Evolutionary conservation across 2,888 invertebrate species (phyloP).

Genomic region (Coleophora flavipennella): DNA sequence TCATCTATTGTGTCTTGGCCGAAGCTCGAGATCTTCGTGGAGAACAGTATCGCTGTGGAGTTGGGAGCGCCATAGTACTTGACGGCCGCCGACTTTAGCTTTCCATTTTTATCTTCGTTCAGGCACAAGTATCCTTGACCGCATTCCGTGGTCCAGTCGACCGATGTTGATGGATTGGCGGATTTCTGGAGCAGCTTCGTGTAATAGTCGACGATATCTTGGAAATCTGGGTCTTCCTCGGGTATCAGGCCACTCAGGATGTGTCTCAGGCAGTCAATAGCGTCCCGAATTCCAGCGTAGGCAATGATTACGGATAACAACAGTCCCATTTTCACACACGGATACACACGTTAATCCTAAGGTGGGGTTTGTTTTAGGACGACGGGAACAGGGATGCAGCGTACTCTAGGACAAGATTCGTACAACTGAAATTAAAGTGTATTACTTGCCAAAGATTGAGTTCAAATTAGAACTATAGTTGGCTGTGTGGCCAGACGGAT

Average conservation of each 20-base stretch:
- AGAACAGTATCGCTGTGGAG: conserved; percentile 59
- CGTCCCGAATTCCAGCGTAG: conserved; percentile 82
- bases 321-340: conserved; percentile 75
- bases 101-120: conserved; percentile 48
- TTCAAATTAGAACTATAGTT: conserved; percentile 65
- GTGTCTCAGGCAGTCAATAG: conserved; percentile 71
- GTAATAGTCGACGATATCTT: conserved; percentile 55
- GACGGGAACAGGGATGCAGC: conserved; percentile 51
- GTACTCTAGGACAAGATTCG: conserved; percentile 64
- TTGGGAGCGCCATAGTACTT: conserved; percentile 57
- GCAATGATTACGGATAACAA: conserved; percentile 81
- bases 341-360: conserved; percentile 23
- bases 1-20: conserved; percentile 63
- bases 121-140: conserved; percentile 61
- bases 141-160: conserved; percentile 49
- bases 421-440: conserved; percentile 72
- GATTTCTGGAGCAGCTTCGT: conserved; percentile 42
- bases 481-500: conserved; percentile 53
- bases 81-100: conserved; percentile 48
- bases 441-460: conserved; percentile 64
- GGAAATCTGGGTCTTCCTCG: conserved; percentile 48
- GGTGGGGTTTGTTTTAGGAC: conserved; percentile 33
- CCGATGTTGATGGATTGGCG: conserved; percentile 29
- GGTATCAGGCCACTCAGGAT: conserved; percentile 60
- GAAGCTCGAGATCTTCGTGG: conserved; percentile 69